Base-by-base conservation (phyloP, 2,888 invertebrate genomes). In the Boloria euphrosyne region DNA sequence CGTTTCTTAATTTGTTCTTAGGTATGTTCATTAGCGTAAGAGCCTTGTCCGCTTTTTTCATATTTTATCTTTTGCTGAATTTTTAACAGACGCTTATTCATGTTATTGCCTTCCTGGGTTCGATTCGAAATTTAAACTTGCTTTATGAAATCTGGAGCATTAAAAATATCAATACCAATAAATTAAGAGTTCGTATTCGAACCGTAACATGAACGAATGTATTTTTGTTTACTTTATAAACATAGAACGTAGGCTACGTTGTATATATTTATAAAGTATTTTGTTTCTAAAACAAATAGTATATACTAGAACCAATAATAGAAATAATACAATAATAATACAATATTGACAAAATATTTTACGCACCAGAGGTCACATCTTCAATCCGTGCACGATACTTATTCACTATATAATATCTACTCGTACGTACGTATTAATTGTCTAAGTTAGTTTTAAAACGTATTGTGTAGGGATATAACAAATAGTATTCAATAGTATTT, bases 131-230 rank as follows among this genome's bases (percentile, higher is more conserved):
- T 84, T 83, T 78, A 80, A 22, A 83, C 82, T 81, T 81, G 83
- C 85, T 85, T 86, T 82, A 77, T 79, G 79, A 80, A 80, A 79
- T 81, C 79, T 80, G 76, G 78, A 77, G 78, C 77, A 79, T 77
- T 78, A 84, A 83, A 84, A 84, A 80, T 87, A 87, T 86, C 85
- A 76, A 71, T 68, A 77, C 76, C 82, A 83, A 87, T 87, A 87
- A 88, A 87, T 89, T 80, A 81, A 78, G 75, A 77, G 72, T 80
- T 83, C 79, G 80, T 76, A 73, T 68, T 71, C 67, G 63, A 73
- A 76, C 75, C 82, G 80, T 82, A 82, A 82, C 83, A 83, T 83
- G 83, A 84, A 81, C 82, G 81, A 79, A 78, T 79, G 66, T 64
- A 51, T 66, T 55, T 71, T 73, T 69, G 74, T 69, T 76, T 73